Evolutionary conservation across 2,113 vertebrate genomes (phyloP).

Genomic region (Chamaea fasciata): DNA sequence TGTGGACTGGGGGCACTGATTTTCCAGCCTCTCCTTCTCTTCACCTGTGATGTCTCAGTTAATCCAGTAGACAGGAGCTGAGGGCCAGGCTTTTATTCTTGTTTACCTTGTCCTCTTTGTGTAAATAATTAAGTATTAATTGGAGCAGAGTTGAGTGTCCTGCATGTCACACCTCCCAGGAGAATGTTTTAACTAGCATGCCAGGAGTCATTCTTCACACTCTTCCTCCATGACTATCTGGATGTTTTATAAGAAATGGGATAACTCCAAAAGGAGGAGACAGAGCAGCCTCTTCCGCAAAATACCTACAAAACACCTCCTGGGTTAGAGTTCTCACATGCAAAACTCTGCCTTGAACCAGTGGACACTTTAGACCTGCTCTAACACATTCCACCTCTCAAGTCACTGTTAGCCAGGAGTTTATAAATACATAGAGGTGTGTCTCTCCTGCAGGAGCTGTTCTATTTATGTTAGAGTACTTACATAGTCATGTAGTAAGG

Average conservation of each 20-base stretch:
- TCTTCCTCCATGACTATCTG: background rate
- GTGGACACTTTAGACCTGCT: background rate
- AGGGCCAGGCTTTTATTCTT: background rate
- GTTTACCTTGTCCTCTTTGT: background rate
- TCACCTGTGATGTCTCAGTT: background rate
- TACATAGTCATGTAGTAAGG: background rate
- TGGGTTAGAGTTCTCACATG: background rate
- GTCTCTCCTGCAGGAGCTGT: background rate
- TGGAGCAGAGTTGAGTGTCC: background rate
- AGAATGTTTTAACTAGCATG: conserved; percentile 34
- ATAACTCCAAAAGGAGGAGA: background rate
- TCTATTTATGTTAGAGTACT: background rate
- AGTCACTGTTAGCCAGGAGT: background rate
- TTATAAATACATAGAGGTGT: background rate
- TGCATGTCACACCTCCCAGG: conserved; percentile 11
- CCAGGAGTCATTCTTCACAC: conserved; percentile 17
- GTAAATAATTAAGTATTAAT: conserved; percentile 25
- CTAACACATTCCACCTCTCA: background rate
- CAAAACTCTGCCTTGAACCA: background rate
- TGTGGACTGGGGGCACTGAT: background rate
- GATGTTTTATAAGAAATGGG: background rate
- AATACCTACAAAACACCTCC: background rate
- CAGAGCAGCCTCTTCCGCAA: background rate
- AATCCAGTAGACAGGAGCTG: background rate
- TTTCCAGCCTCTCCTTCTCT: background rate